Evolutionary conservation across 2,888 invertebrate genomes (phyloP), one percentile per base, ranked within the genome.

Genomic region (Brenthis hecate): DNA sequence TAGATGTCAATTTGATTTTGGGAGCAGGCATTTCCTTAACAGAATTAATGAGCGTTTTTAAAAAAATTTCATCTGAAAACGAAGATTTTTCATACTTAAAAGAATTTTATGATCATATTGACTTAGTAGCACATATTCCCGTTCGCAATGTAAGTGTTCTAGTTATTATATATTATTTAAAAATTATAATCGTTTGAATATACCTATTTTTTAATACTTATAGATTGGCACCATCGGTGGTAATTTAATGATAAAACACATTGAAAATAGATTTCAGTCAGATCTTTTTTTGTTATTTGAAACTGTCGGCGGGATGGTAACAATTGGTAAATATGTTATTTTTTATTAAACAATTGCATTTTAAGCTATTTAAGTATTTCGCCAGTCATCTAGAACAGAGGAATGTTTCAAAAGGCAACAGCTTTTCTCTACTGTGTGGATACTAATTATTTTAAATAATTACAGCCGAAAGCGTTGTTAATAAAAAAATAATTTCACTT

Each of bases 141-240:
- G 95, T 97, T 4, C 88, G 96, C 85, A 96, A 96, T 85, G 96
- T 96, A 86, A 70, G 66, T 61, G 16, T 43, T 13, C 54, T 13
- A 32, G 2, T 28, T n/a, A n/a, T 14, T 47, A 13, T 56, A 3
- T 36, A 13, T 36, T n/a, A 56, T n/a, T 3, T 43, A 32, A 19
- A n/a, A 43, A 6, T 2, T 36, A 43, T 56, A 1, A 11, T 8
- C 28, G 16, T 2, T 54, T 36, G 23, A n/a, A 23, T 3, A 19
- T 13, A 19, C 19, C 19, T 19, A 72, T 51, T 54, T 61, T 3
- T 47, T 57, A 13, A 6, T 54, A 1, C 19, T 84, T 83, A 70
- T 80, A 95, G 95, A 93, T 94, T 73, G 96, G 96, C 48, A 95
- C 95, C 1, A 88, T 96, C 71, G 96, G 95, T 70, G 96, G 96